Base-by-base conservation (phyloP, 2,888 invertebrate species). In the Epistrophe eligans region DNA sequence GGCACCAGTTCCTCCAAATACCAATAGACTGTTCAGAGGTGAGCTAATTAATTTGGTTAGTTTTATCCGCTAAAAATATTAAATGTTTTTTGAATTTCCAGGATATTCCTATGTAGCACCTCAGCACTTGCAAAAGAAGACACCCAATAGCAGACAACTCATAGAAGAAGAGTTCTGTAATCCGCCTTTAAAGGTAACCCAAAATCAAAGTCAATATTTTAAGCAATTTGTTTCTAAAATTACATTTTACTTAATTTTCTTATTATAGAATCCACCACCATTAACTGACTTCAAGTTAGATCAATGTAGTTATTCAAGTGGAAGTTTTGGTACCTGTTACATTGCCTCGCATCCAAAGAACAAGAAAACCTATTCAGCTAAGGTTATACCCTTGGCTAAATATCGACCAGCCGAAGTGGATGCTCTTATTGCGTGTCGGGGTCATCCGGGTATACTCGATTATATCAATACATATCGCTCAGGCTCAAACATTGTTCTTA, bases 51-150 rank as follows among this genome's bases (percentile, higher is more conserved):
- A 7, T 35, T 1, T 32, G 15, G 2, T 40, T 40, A 5, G 9
- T 4, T 38, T 45, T 19, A 32, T 8, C n/a, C n/a, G 6, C 15
- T 15, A 35, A 66, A 19, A n/a, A 11, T 15, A 13, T 45, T 24
- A 10, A n/a, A 45, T 11, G 11, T 35, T 43, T 60, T 40, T 67
- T 83, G 88, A 19, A 19, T 77, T 55, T 77, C 73, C 74, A 96
- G 97, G 98, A 40, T 99, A 99, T 92, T 99, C 99, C 0, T 99
- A 98, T 93, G 97, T 99, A 74, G 97, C 99, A 0, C 99, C 99
- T 0, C 91, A 92, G 66, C 92, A 92, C 85, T 89, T 91, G 66
- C 89, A 89, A 40, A 89, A 84, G 60, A 88, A 88, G 60, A 35
- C 77, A 58, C 55, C 81, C 24, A 84, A 38, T 48, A 79, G 60